Conservation (phyloP, 2,888 invertebrate genomes). For the Flexamia atlantica region DNA sequence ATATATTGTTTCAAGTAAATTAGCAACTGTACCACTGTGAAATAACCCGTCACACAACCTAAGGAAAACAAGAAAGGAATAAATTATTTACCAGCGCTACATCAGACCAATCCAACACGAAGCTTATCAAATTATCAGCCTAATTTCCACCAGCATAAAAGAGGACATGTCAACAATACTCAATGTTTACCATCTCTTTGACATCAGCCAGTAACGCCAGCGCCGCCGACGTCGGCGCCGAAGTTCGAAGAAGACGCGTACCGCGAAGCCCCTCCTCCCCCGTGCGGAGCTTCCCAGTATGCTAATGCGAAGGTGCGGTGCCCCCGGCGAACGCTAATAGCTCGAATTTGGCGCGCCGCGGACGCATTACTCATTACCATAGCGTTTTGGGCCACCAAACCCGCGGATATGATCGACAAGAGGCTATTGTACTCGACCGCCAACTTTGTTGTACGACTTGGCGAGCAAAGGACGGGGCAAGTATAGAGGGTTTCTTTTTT, state of each 20-base stretch:
- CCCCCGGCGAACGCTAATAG: slow-evolving; percentile 26
- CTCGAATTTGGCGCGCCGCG: slow-evolving; percentile 32
- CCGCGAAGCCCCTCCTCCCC: background rate
- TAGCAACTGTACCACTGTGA: too few relatives aligned
- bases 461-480: too few relatives aligned
- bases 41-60: too few relatives aligned
- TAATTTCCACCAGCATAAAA: too few relatives aligned
- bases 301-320: slow-evolving; percentile 23
- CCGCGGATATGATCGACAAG: background rate
- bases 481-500: too few relatives aligned
- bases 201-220: background rate
- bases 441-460: background rate
- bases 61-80: too few relatives aligned
- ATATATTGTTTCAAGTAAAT: too few relatives aligned
- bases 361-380: background rate
- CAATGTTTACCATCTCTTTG: background rate
- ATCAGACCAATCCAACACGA: too few relatives aligned
- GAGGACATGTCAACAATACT: background rate
- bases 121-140: too few relatives aligned
- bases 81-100: too few relatives aligned
- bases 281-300: slow-evolving; percentile 19
- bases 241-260: background rate
- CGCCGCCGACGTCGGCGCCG: background rate
- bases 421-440: background rate
- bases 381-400: slow-evolving; percentile 16